Evolutionary conservation across 2,888 invertebrate species (phyloP).

Genomic region (Corbicula japonica): DNA sequence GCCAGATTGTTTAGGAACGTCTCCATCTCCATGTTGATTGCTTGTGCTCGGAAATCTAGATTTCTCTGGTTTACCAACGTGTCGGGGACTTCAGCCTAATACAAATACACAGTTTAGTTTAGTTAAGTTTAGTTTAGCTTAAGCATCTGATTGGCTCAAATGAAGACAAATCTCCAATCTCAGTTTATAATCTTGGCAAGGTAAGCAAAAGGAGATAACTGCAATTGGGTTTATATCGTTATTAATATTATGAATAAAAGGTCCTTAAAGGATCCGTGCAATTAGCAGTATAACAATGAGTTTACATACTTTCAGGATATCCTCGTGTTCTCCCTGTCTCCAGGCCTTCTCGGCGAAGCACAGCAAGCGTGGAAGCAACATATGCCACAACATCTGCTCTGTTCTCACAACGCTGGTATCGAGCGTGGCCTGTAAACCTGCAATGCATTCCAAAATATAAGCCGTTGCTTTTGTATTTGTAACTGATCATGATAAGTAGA

Average conservation of each 20-base stretch:
- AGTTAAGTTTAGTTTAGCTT: too few relatives aligned
- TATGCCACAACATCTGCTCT: slow-evolving; percentile 32
- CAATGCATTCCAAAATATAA: too few relatives aligned
- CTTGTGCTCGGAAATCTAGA: not conserved
- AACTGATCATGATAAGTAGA: too few relatives aligned
- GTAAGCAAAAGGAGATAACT: too few relatives aligned
- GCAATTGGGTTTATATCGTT: too few relatives aligned
- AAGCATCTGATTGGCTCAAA: too few relatives aligned
- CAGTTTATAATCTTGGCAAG: too few relatives aligned
- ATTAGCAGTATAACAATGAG: not conserved
- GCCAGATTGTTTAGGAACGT: slow-evolving; percentile 39
- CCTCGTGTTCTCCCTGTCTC: slow-evolving; percentile 41
- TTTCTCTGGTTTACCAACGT: slow-evolving; percentile 14
- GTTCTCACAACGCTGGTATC: slow-evolving; percentile 38
- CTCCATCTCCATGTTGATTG: slow-evolving; percentile 20
- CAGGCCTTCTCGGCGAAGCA: slow-evolving; percentile 39
- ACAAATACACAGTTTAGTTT: not conserved
- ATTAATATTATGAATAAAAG: too few relatives aligned
- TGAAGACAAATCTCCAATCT: too few relatives aligned
- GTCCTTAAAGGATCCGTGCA: too few relatives aligned
- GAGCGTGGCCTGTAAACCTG: slow-evolving; percentile 48
- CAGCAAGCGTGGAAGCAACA: slow-evolving; percentile 25
- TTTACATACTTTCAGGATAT: slow-evolving; percentile 37
- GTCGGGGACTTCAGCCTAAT: slow-evolving; percentile 24
- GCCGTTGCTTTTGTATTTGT: too few relatives aligned